phyloP scores from a whole-genome alignment of 2,797 vertebrate genomes.

The Cyprinodon diabolis region DNA sequence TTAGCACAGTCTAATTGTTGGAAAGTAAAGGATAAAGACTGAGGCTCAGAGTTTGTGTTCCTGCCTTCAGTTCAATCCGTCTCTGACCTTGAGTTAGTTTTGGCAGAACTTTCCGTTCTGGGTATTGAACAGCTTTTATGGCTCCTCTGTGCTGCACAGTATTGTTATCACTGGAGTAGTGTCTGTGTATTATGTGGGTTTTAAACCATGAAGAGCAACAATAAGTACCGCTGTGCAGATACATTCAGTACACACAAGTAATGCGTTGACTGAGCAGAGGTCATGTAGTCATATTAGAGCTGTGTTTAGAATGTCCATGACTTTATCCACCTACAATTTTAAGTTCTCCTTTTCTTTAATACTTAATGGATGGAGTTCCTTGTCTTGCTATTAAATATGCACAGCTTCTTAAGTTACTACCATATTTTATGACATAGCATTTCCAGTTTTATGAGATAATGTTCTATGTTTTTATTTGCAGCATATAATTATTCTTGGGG shows the following conservation, averaged over 20 bases:
- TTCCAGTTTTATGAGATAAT: no score
- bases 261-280: constrained; percentile 29
- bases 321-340: not conserved
- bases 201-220: constrained; percentile 41
- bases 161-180: constrained; percentile 31
- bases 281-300: constrained; percentile 6
- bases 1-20: constrained; percentile 23
- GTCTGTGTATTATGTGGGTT: constrained; percentile 28
- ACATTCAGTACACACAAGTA: constrained; percentile 25
- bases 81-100: constrained; percentile 65
- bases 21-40: constrained; percentile 38
- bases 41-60: constrained; percentile 37
- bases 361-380: not conserved
- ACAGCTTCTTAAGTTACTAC: no score
- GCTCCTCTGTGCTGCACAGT: constrained; percentile 30
- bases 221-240: constrained; percentile 11
- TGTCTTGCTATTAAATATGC: no score
- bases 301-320: not conserved
- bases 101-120: constrained; percentile 55
- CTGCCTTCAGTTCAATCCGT: constrained; percentile 50
- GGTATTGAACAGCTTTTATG: constrained; percentile 45
- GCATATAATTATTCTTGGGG: no score
- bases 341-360: not conserved
- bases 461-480: no score
- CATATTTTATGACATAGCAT: no score